Evolutionary conservation across 2,888 invertebrate genomes (phyloP).

Genomic region (Heliconius aoede): DNA sequence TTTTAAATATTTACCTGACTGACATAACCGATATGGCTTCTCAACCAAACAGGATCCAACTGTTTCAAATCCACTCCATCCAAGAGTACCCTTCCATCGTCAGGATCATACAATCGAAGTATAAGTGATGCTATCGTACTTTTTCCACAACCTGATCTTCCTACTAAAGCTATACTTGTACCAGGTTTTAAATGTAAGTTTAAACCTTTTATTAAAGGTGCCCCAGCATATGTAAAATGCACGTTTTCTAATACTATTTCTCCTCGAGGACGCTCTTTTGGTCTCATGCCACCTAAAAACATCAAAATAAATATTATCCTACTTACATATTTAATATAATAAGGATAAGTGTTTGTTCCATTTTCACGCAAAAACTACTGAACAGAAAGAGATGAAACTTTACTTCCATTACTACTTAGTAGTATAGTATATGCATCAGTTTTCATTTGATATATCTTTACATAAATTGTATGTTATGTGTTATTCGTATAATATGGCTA

Average conservation of each 20-base stretch:
- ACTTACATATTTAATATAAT: no score
- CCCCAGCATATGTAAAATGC: conserved; percentile 87
- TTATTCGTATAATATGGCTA: no score
- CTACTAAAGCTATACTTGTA: conserved; percentile 91
- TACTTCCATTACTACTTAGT: no score
- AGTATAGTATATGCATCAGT: no score
- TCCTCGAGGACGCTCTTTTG: conserved; percentile 83
- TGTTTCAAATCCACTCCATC: conserved; percentile 90
- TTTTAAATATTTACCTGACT: conserved; percentile 86
- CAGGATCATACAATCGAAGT: conserved; percentile 93
- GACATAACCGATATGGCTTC: conserved; percentile 94
- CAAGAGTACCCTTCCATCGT: conserved; percentile 86
- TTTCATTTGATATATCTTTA: no score
- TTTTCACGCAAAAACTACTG: no score
- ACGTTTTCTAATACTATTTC: conserved; percentile 90
- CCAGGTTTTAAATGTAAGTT: conserved; percentile 87
- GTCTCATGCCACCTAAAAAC: conserved; percentile 85
- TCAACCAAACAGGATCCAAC: conserved; percentile 92
- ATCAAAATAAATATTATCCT: not conserved
- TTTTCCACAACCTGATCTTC: conserved; percentile 97
- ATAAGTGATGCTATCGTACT: conserved; percentile 94
- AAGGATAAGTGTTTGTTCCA: no score
- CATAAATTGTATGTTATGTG: no score
- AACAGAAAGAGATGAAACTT: no score
- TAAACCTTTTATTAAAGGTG: conserved; percentile 84